Percentiles rank a stretch among this genome's conserved stretches.
These are phyloP conservation scores for Porites australiensis DNA, from an alignment of 64 coral and sea anemone genomes.

Conservation along the genomic window DNA sequence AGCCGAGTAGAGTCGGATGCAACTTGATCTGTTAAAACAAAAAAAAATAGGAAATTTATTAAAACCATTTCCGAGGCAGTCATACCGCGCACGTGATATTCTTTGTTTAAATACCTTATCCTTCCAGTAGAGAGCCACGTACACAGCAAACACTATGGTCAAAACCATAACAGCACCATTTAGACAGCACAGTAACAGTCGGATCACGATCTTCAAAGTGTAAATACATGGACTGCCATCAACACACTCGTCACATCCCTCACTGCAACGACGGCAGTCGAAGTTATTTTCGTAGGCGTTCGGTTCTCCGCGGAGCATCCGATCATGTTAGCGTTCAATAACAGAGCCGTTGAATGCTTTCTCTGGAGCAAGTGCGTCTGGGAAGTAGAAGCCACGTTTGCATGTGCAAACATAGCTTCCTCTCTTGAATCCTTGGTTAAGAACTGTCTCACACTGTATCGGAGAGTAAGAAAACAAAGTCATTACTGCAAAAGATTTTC, in stretches of 20 bases:
- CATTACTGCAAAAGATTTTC: too few relatives aligned
- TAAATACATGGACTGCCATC: slow-evolving; percentile 61
- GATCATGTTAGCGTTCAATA: slow-evolving; percentile 45
- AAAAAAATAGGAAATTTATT: too few relatives aligned
- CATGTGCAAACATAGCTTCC: slow-evolving; percentile 94
- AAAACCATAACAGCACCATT: slow-evolving; percentile 38
- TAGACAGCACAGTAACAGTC: not conserved
- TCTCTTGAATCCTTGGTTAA: slow-evolving; percentile 75
- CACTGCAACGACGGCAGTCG: slow-evolving; percentile 54
- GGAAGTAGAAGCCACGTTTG: slow-evolving; percentile 49
- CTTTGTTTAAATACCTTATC: slow-evolving; percentile 21
- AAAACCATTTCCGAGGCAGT: not conserved
- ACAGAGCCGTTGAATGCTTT: slow-evolving; percentile 39
- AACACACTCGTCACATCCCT: slow-evolving; percentile 44
- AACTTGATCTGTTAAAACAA: too few relatives aligned
- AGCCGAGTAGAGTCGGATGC: too few relatives aligned
- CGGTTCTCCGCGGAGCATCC: slow-evolving; percentile 5
- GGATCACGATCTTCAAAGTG: not conserved
- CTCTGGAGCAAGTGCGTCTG: not conserved
- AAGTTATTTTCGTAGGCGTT: slow-evolving; percentile 43
- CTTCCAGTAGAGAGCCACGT: slow-evolving; percentile 16
- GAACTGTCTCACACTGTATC: slow-evolving; percentile 72
- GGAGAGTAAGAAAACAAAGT: not conserved
- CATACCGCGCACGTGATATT: not conserved
- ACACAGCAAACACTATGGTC: slow-evolving; percentile 34